Evolutionary conservation across 64 coral and sea anemone genomes (phyloP), one percentile per base, ranked within the genome.

Genomic region (Montipora capricornis): DNA sequence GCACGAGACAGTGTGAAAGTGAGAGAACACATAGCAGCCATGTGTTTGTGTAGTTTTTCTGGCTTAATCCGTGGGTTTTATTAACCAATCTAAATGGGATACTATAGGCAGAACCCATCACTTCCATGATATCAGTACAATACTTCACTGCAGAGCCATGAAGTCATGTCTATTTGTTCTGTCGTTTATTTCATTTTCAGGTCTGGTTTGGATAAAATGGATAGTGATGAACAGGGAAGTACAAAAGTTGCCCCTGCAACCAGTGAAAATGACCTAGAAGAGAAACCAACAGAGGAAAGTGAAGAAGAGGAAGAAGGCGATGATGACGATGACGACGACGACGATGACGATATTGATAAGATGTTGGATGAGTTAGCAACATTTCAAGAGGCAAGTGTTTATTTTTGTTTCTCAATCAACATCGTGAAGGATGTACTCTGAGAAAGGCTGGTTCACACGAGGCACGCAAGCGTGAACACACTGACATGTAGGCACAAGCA

Each of bases 281-380:
- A 73, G 12, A 81, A 90, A 17, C 76, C 62, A 12, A 90, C 93
- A 5, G 89, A 86, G 9, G 82, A 20, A 12, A 86, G 82, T 73
- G 7, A 20, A 73, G 85, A 92, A 17, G 84, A 96, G 78, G 91
- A 64, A 29, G 95, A 80, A 37, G 37, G 37, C 1, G 37, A 37
- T 73, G 7, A 20, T 59, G 85, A 92, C 14, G 91, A 64, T 19
- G 95, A 80, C 3, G 95, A 93, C 15, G 95, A 96, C 17, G 87
- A 92, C 48, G 95, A 96, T 84, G 89, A 95, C 82, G 96, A 95
- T 46, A 97, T 97, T 92, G 96, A 97, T 76, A 97, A 97, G 84
- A 97, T 97, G 96, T 79, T 97, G 17, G 91, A 79, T 84, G 96
- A 97, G 26, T 75, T 97, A 8, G 93, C 94, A 87, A 93, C 76